Percentiles rank a stretch among this genome's conserved stretches.
These are phyloP conservation scores for Cheirogaleus major DNA, from an alignment of 2,797 vertebrate genomes.

Conservation along the genomic window DNA sequence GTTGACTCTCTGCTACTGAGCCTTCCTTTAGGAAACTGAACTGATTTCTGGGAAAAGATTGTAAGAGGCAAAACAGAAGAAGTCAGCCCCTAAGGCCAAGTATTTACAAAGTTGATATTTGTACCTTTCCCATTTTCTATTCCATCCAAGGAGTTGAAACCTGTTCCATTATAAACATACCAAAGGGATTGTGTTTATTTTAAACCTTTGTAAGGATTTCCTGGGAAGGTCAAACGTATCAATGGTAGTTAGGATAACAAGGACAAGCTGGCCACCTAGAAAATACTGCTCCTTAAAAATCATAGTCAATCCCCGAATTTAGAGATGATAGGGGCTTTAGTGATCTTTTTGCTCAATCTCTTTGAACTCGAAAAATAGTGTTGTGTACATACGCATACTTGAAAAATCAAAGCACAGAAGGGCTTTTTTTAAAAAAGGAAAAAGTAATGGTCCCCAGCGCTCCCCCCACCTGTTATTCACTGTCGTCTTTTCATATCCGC, in stretches of 20 bases:
- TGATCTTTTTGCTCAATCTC: slow-evolving; percentile 1
- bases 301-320: not conserved
- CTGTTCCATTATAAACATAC: not conserved
- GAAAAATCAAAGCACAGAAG: slow-evolving; percentile 30
- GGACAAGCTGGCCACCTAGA: not conserved
- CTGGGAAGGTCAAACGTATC: not conserved
- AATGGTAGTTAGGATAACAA: not conserved
- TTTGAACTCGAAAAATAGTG: not conserved
- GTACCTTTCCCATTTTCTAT: not conserved
- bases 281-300: not conserved
- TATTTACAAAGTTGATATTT: not conserved
- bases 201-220: slow-evolving; percentile 45
- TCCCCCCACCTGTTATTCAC: no score
- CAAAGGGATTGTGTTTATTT: slow-evolving; percentile 11
- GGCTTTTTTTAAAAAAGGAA: not conserved
- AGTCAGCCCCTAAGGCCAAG: not conserved
- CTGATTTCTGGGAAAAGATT: not conserved
- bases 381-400: not conserved
- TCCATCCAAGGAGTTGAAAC: not conserved
- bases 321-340: not conserved
- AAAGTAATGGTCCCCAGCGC: not conserved
- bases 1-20: not conserved
- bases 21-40: not conserved
- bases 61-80: not conserved
- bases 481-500: not conserved